phyloP scores from a whole-genome alignment of 2,113 vertebrate genomes.

The Gorsachius goisagi region DNA sequence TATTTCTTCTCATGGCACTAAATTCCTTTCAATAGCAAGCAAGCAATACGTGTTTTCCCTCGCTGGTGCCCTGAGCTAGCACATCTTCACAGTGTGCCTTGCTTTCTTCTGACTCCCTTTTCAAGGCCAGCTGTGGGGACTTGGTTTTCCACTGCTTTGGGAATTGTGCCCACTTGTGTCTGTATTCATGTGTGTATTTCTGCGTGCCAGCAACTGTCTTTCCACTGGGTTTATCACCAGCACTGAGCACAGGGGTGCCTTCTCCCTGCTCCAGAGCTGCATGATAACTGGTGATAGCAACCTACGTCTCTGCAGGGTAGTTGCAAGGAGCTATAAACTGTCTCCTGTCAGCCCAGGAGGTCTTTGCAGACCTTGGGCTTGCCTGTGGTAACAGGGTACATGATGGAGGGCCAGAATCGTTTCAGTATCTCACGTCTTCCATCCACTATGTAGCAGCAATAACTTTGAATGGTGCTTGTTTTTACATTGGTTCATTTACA shows the following conservation, averaged over 20 bases:
- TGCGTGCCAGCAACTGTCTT: not conserved
- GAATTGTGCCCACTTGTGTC: not conserved
- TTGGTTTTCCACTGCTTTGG: not conserved
- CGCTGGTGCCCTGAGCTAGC: not conserved
- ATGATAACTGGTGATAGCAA: not conserved
- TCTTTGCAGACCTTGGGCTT: not conserved
- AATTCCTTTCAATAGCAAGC: not conserved
- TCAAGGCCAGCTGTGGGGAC: not conserved
- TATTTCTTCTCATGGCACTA: not conserved
- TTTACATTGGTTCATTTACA: not conserved
- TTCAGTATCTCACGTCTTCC: not conserved
- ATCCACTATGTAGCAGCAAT: not conserved
- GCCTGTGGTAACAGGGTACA: rapidly evolving
- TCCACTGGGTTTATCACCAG: not conserved
- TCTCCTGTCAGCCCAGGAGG: not conserved
- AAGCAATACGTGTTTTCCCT: not conserved
- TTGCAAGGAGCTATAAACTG: not conserved
- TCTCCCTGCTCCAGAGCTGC: rapidly evolving
- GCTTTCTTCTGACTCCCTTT: not conserved
- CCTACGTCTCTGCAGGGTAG: not conserved
- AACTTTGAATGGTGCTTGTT: not conserved
- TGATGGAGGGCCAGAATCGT: not conserved
- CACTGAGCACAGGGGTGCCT: not conserved
- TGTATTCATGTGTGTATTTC: not conserved
- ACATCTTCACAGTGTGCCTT: rapidly evolving